Conservation (phyloP, 2,888 invertebrate genomes). For the Stegophylla sp. region DNA sequence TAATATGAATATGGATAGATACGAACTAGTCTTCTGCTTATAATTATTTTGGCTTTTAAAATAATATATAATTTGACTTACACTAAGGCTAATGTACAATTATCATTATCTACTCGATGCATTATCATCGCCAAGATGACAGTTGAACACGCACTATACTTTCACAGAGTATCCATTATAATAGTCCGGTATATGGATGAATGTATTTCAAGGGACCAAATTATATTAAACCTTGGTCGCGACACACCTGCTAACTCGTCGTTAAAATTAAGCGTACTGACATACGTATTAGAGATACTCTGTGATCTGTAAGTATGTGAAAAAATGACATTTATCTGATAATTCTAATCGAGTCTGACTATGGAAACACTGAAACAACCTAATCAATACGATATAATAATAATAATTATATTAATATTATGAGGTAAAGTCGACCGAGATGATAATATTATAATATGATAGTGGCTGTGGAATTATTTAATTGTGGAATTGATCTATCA, state of each 20-base stretch:
- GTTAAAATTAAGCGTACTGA: not conserved
- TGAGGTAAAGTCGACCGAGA: not conserved
- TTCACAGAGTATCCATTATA: not conserved
- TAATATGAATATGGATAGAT: too few species aligned
- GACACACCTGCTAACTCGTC: too few species aligned
- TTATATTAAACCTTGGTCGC: too few species aligned
- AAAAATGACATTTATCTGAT: not conserved
- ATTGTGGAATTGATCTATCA: too few species aligned
- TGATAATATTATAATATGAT: not conserved
- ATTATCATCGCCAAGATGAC: not conserved
- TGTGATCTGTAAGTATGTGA: not conserved
- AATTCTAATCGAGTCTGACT: not conserved
- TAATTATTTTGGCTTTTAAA: conserved; percentile 28
- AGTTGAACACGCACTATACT: not conserved
- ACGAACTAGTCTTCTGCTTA: conserved; percentile 10
- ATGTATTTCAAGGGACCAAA: not conserved
- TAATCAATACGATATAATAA: not conserved
- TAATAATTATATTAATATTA: not conserved
- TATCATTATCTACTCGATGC: conserved; percentile 2
- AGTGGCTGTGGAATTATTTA: too few species aligned
- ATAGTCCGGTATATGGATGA: not conserved
- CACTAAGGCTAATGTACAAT: not conserved
- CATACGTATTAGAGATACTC: not conserved
- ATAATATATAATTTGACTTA: conserved; percentile 29
- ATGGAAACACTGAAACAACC: not conserved